Conservation (phyloP, 2,113 vertebrate species). For the Pygoscelis antarcticus region DNA sequence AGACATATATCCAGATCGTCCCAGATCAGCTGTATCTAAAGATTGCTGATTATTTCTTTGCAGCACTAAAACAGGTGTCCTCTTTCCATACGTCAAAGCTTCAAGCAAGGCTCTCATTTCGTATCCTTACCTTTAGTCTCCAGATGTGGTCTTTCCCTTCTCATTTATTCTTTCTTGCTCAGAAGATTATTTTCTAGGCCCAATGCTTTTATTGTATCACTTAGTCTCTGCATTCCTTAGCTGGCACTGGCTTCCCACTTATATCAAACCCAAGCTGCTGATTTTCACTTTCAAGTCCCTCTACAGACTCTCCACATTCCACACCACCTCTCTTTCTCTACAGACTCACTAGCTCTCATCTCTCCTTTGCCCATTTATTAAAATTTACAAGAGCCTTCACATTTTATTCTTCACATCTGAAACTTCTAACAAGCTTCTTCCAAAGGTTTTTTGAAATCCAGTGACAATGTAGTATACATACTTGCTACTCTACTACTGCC, state of each 20-base stretch:
- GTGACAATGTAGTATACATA: background rate
- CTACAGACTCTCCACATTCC: background rate
- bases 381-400: background rate
- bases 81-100: background rate
- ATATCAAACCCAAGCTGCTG: background rate
- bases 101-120: background rate
- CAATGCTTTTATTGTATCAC: background rate
- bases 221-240: background rate
- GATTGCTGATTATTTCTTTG: background rate
- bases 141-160: background rate
- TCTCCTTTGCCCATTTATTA: background rate
- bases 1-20: background rate
- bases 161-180: background rate
- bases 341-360: background rate
- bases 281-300: background rate
- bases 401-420: background rate
- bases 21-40: background rate
- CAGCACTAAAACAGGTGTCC: background rate
- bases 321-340: background rate
- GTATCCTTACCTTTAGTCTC: background rate
- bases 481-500: background rate
- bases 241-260: background rate
- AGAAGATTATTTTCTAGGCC: background rate
- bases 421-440: background rate
- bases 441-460: background rate